Evolutionary conservation across 1,140 invertebrate genomes (phyloP), one percentile per base, ranked within the genome.

Genomic region (Leptopilina clavipes): DNA sequence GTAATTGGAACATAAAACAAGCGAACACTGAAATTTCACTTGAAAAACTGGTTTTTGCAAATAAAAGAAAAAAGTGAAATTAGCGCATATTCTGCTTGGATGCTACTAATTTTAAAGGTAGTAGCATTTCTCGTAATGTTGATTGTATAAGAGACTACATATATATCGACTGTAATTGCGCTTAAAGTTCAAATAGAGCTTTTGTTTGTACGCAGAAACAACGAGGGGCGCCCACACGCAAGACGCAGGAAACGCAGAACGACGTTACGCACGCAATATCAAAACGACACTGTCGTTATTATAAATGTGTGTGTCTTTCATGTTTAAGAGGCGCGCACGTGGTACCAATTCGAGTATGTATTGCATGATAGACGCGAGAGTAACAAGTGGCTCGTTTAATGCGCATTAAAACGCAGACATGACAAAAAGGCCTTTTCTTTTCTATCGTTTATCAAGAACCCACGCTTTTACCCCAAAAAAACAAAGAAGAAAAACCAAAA

Each of bases 371-470:
- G 76, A 81, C 83, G 74, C 82, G 72, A 77, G 72, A 82, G 76
- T 77, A 85, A 85, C 83, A 86, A 85, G 83, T 85, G 82, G 84
- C 83, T 86, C 59, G 80, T 84, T 40, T 85, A 84, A 85, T 79
- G 78, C n/a, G n/a, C 78, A 84, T 84, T 84, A 80, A 84, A 84
- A 83, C 76, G 75, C 79, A 83, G 82, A 83, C 83, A 12, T 22
- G 59, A 56, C 52, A 48, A 48, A 59, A 74, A 44, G 65, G 71
- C 59, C n/a, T n/a, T n/a, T 25, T 65, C 22, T 65, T 65, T 22
- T 31, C 59, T 65, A 65, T 65, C 19, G 17, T 44, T 71, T 31
- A 31, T 1, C 37, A 78, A 79, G 82, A 78, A 82, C 81, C 79
- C 81, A 84, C 81, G 81, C 82, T 82, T 81, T 79, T 72, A 79